A percentile compares a stretch with the other conserved stretches of the same genome.
Conservation (phyloP, 2,113 vertebrate species). For the Dicentrarchus labrax region DNA sequence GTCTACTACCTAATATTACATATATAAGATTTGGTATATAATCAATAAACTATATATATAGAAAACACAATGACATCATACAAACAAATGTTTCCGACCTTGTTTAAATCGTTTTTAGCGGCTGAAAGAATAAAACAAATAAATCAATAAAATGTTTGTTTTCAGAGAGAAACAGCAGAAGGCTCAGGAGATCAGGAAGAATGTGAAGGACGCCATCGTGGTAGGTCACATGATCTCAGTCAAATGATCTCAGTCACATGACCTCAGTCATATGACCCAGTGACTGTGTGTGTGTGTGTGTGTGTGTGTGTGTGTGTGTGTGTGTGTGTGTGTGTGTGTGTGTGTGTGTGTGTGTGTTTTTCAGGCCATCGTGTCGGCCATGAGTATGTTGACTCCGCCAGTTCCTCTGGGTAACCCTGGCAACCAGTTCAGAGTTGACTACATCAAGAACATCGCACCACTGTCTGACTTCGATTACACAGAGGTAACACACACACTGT, state of each 20-base stretch:
- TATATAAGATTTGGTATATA: no score
- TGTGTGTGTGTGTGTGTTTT: slow-evolving; percentile 24
- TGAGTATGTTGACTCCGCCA: slow-evolving; percentile 72
- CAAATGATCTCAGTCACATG: neutral
- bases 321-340: slow-evolving; percentile 3
- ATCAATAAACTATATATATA: no score
- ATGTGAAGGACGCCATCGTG: slow-evolving; percentile 79
- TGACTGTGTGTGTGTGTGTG: neutral
- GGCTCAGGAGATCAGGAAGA: slow-evolving; percentile 78
- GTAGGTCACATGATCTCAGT: slow-evolving; percentile 57
- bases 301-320: neutral
- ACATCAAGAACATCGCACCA: slow-evolving; percentile 75
- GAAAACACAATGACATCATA: no score
- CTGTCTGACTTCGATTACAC: slow-evolving; percentile 80
- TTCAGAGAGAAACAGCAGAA: slow-evolving; percentile 78
- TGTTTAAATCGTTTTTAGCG: no score
- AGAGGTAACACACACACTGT: slow-evolving; percentile 57
- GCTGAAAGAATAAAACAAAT: no score
- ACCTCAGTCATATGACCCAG: neutral
- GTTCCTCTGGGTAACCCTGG: slow-evolving; percentile 68
- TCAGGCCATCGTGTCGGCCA: slow-evolving; percentile 76
- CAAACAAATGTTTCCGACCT: no score
- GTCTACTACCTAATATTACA: no score
- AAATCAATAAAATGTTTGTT: neutral
- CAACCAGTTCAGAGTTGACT: slow-evolving; percentile 75